A percentile compares a stretch with the other conserved stretches of the same genome.
These are phyloP conservation scores for Dryadula phaetusa DNA, from an alignment of 2,888 invertebrate species.

Conservation along the genomic window DNA sequence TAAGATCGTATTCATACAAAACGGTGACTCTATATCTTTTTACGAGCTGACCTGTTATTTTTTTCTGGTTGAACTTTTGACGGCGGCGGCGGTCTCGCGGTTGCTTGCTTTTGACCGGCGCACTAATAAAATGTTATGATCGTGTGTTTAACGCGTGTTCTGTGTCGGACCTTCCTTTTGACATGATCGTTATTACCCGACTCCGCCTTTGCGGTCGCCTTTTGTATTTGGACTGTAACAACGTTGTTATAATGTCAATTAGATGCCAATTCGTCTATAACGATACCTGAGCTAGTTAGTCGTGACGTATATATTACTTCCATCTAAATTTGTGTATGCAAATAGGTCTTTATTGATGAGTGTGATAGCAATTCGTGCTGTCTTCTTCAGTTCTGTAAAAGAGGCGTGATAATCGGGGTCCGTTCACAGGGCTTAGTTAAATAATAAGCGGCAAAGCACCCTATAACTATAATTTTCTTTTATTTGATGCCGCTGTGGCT, in stretches of 20 bases:
- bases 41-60: conserved; percentile 79
- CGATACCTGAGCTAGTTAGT: conserved; percentile 72
- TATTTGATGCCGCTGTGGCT: conserved; percentile 71
- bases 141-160: conserved; percentile 83
- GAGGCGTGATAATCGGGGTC: conserved; percentile 71
- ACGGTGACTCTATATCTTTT: conserved; percentile 78
- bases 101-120: conserved; percentile 82
- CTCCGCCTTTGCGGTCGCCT: conserved; percentile 79
- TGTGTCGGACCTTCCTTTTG: conserved; percentile 82
- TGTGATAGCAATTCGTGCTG: conserved; percentile 33
- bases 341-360: conserved; percentile 53
- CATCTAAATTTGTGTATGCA: conserved; percentile 60
- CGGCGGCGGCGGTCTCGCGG: conserved; percentile 73
- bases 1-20: conserved; percentile 36
- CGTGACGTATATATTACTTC: conserved; percentile 52
- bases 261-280: conserved; percentile 70
- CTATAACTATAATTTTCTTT: conserved; percentile 80
- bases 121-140: conserved; percentile 85
- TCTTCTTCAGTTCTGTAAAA: conserved; percentile 44
- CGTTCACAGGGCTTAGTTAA: conserved; percentile 78
- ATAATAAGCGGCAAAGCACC: conserved; percentile 77
- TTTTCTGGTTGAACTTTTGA: conserved; percentile 80
- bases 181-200: conserved; percentile 80
- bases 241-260: conserved; percentile 82
- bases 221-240: conserved; percentile 77